Base-by-base conservation (phyloP, 2,797 vertebrate species). In the Melanotaenia maccullochi region DNA sequence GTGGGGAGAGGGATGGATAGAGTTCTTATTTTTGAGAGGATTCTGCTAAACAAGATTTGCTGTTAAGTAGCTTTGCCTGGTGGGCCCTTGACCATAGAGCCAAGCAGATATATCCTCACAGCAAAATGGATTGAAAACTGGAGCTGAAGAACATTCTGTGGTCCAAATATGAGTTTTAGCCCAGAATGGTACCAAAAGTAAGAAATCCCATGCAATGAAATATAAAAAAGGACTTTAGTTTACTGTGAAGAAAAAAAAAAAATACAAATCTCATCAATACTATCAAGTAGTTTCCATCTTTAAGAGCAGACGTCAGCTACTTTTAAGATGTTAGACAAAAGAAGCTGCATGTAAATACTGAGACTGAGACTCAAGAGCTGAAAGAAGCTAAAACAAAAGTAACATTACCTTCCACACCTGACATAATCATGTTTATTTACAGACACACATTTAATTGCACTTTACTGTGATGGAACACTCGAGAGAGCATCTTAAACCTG, bases 21-120 rank as follows among this genome's bases (percentile, higher is more conserved):
- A 55, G 58, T 44, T 79, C 75, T 92, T 91, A 68, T 44, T 93
- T 47, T 91, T 87, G 88, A 77, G 76, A 75, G 92, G 93, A 92
- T 91, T 93, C 49, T 76, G 79, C 89, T 89, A 89, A 95, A 95
- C 78, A 52, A 92, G 92, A 92, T 92, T 92, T 88, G 87, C 83
- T 86, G 87, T 86, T 90, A 83, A 94, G 93, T 86, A 90, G 90
- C 93, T 95, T 94, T 94, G 86, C 91, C 82, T 68, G 65, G 81
- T 76, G 89, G 89, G 92, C 83, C 84, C 84, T 79, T 85, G 61
- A 91, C 67, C 84, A 84, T 71, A 80, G 74, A 68, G 79, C 78
- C 82, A 68, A 83, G 73, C 56, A 65, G 67, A 86, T 47, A 78
- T 82, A 79, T 88, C 82, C 80, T 80, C 30, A 0, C 71, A 54